phyloP scores from a whole-genome alignment of 2,113 vertebrate genomes.

The Solea solea region DNA sequence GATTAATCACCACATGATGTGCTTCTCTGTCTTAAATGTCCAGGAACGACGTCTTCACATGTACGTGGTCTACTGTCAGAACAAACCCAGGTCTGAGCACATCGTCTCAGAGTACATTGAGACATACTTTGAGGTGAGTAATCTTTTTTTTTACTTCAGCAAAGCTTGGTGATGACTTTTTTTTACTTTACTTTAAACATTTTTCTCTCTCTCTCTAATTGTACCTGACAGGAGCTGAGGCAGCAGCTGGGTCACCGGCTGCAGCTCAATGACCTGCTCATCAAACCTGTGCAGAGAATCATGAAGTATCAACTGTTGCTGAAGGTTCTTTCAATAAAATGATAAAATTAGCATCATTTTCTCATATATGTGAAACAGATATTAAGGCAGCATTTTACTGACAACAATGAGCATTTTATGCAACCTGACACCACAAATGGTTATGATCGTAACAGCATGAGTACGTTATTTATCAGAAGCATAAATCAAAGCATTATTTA shows the following conservation, averaged over 20 bases:
- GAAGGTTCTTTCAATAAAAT: constrained; percentile 72
- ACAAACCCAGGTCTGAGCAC: constrained; percentile 92
- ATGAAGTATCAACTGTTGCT: constrained; percentile 94
- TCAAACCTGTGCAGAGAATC: constrained; percentile 93
- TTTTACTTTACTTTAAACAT: neutral
- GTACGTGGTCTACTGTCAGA: constrained; percentile 95
- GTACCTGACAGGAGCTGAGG: constrained; percentile 82
- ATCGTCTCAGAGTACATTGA: constrained; percentile 91
- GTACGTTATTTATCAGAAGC: neutral
- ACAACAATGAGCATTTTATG: neutral
- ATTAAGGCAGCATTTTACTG: too few relatives aligned
- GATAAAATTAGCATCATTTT: too few relatives aligned
- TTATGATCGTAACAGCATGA: neutral
- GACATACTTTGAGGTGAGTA: constrained; percentile 89
- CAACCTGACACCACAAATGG: neutral
- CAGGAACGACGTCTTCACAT: constrained; percentile 92
- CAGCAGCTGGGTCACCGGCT: constrained; percentile 89
- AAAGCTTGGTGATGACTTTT: too few relatives aligned
- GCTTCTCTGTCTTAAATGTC: constrained; percentile 21
- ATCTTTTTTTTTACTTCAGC: neutral
- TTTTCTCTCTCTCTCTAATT: neutral
- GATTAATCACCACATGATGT: constrained; percentile 1
- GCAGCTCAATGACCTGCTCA: constrained; percentile 90
- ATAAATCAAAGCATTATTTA: neutral
- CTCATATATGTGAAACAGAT: too few relatives aligned